Conservation (phyloP, 2,113 vertebrate species). For the Toxostoma redivivum region DNA sequence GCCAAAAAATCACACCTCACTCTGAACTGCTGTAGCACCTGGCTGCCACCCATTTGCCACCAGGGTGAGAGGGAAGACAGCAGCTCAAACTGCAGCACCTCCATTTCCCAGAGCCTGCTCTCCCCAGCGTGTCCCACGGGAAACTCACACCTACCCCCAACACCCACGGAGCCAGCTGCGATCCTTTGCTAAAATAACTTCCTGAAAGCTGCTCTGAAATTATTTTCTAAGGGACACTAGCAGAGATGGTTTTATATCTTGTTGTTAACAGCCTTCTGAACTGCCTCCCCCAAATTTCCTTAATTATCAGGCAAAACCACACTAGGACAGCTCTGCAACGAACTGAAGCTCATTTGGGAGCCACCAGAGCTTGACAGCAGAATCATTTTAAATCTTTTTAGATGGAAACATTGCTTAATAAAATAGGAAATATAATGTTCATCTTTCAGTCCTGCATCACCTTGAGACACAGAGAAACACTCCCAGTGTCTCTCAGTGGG, state of each 20-base stretch:
- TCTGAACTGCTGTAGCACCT: not conserved
- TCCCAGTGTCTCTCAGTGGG: not conserved
- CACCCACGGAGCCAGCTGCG: not conserved
- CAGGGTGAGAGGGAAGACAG: not conserved
- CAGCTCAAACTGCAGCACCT: not conserved
- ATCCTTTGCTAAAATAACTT: not conserved
- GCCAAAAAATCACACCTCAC: not conserved
- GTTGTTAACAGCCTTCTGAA: not conserved
- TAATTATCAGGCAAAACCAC: slow-evolving; percentile 1
- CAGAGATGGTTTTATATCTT: not conserved
- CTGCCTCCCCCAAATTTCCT: not conserved
- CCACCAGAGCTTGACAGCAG: not conserved
- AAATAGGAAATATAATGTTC: not conserved
- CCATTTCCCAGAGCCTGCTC: not conserved
- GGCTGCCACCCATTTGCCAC: not conserved
- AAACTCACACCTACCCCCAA: not conserved
- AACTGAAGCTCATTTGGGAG: not conserved
- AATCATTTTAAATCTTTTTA: not conserved
- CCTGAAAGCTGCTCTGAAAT: not conserved
- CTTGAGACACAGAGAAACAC: not conserved
- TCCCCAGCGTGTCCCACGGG: not conserved
- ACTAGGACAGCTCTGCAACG: not conserved
- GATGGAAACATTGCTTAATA: not conserved
- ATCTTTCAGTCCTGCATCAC: not conserved
- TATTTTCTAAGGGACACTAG: not conserved